Percentiles rank a stretch among this genome's conserved stretches.
These are phyloP conservation scores for Apodemus speciosus DNA, from an alignment of 2,113 vertebrate genomes.

Conservation along the genomic window DNA sequence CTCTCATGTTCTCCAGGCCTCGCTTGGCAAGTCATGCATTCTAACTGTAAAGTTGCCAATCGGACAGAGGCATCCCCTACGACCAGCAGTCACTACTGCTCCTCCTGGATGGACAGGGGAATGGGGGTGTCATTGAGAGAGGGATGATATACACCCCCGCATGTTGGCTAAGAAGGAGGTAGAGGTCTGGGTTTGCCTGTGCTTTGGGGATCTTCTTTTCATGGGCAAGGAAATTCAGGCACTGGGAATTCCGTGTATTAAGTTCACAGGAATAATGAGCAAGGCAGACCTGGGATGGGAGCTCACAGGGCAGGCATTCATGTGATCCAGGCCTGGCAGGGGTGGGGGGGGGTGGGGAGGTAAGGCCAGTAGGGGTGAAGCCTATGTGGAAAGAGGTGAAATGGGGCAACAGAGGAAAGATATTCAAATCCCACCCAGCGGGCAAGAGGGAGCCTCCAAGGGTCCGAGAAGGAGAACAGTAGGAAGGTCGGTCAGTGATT, in stretches of 20 bases:
- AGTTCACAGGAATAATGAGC: background rate
- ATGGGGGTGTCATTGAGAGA: background rate
- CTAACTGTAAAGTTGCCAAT: background rate
- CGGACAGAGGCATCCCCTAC: background rate
- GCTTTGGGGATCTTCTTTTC: background rate
- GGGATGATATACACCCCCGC: background rate
- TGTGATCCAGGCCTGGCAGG: background rate
- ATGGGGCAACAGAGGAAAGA: background rate
- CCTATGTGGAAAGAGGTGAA: background rate
- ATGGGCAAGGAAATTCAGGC: background rate
- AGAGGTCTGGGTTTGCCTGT: background rate
- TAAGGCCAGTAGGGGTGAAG: background rate
- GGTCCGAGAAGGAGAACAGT: background rate
- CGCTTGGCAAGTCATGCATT: background rate
- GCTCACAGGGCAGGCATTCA: background rate
- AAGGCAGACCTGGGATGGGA: background rate
- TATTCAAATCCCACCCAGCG: background rate
- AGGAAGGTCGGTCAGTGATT: background rate
- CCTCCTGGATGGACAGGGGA: background rate
- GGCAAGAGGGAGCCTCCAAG: background rate
- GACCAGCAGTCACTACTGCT: background rate
- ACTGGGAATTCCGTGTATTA: background rate
- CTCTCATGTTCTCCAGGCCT: background rate
- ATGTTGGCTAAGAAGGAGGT: background rate
- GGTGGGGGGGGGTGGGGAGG: background rate